Evolutionary conservation across 2,113 vertebrate genomes (phyloP), one percentile per base, ranked within the genome.

Genomic region (Sula dactylatra): DNA sequence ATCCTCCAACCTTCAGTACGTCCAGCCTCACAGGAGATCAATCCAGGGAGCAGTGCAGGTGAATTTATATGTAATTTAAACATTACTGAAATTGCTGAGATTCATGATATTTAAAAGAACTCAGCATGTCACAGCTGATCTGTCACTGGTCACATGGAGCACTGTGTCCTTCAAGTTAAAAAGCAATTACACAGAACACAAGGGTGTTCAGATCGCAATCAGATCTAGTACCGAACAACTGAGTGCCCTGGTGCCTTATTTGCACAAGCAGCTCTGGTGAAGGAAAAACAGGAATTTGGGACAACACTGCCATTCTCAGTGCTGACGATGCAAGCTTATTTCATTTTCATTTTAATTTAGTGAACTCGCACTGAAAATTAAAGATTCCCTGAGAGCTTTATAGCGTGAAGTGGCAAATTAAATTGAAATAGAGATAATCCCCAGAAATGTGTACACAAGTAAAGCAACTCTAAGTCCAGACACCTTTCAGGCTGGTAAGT

Each of bases 271-370:
- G 64, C 77, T 76, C 62, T 87, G 45, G 55, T 61, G 38, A 85
- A 62, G 31, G 22, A 77, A 38, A 71, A 90, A 64, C 13, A 86
- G 82, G 84, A 87, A 85, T 50, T 49, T 4, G 9, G 91, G 74
- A 27, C 52, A 69, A 59, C 7, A 3, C 47, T 82, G 76, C 66
- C 80, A 67, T 65, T 96, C 78, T 93, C 59, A 65, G 72, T 89
- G 71, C 81, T 87, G 59, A 91, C 12, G 38, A 81, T 56, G 80
- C 62, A 80, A 65, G 47, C 62, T 79, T 89, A 88, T 64, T 90
- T 86, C 20, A 82, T 95, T 96, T 95, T 96, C n/a, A 76, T 95
- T 97, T 96, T 95, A 40, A 96, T 95, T 91, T 70, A 87, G 85
- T 58, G 58, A 88, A 85, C 81, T 91, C 52, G 94, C 72, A 55